Conservation (phyloP, 2,113 vertebrate species). For the Prochilodus magdalenae region DNA sequence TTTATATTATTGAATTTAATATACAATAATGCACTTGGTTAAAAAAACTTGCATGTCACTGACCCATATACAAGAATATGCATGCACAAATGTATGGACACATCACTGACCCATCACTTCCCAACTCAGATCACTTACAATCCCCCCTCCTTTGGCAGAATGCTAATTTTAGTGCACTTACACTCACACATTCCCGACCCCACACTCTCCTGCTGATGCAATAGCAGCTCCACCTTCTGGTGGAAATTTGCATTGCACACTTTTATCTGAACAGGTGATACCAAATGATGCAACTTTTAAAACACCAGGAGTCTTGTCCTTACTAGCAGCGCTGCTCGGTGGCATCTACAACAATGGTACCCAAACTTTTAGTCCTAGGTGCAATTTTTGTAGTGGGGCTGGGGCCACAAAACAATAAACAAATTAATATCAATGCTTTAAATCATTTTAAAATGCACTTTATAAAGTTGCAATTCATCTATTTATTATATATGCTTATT, state of each 20-base stretch:
- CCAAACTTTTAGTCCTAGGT: too few relatives aligned
- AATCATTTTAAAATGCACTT: too few relatives aligned
- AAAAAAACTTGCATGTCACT: background rate
- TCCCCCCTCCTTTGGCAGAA: constrained; percentile 19
- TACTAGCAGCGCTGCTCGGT: too few relatives aligned
- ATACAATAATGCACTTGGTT: too few relatives aligned
- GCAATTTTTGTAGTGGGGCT: too few relatives aligned
- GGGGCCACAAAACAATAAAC: too few relatives aligned
- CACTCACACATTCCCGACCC: background rate
- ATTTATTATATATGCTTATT: too few relatives aligned
- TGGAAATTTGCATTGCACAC: background rate
- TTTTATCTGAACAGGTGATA: background rate
- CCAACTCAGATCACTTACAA: constrained; percentile 42
- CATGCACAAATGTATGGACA: background rate
- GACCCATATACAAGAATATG: background rate
- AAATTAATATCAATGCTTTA: too few relatives aligned
- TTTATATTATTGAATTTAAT: too few relatives aligned
- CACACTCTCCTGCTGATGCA: background rate
- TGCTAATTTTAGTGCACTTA: constrained; percentile 36
- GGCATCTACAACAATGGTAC: too few relatives aligned
- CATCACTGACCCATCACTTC: background rate
- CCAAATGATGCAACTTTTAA: background rate
- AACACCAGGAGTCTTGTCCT: too few relatives aligned
- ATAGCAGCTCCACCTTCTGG: constrained; percentile 43
- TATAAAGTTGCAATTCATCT: too few relatives aligned